phyloP scores from a whole-genome alignment of 2,113 vertebrate genomes.

The Calyptomena viridis region DNA sequence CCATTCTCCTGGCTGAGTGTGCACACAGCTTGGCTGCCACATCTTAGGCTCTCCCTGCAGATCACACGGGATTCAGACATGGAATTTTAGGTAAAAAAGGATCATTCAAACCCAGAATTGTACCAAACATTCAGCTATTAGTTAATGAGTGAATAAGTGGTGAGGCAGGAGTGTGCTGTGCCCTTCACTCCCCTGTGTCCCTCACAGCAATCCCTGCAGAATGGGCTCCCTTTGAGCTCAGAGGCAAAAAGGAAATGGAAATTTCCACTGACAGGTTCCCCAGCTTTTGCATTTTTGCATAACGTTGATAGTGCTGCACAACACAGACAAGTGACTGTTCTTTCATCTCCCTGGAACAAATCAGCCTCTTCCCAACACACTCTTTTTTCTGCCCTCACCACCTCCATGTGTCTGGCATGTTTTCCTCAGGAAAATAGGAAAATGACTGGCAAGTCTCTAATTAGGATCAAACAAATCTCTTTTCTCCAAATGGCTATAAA shows the following conservation, averaged over 20 bases:
- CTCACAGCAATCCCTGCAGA: neutral
- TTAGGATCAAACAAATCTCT: neutral
- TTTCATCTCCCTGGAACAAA: neutral
- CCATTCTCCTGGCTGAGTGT: neutral
- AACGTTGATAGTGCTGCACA: neutral
- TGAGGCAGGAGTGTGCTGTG: neutral
- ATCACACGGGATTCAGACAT: neutral
- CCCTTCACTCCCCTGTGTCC: neutral
- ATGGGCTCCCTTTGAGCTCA: neutral
- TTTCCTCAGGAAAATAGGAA: neutral
- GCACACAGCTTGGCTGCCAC: neutral
- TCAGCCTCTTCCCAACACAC: neutral
- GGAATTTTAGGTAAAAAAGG: rapidly evolving
- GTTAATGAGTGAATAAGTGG: neutral
- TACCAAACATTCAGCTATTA: neutral
- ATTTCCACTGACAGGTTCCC: constrained; percentile 32
- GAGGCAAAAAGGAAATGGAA: constrained; percentile 17
- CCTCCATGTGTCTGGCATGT: neutral
- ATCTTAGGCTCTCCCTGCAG: neutral
- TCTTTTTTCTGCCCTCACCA: neutral
- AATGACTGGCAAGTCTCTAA: neutral
- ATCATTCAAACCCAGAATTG: neutral
- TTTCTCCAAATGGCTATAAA: neutral
- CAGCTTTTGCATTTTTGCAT: constrained; percentile 5
- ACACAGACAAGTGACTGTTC: neutral